A percentile compares a stretch with the other conserved stretches of the same genome.
Conservation (phyloP, 2,797 vertebrate species). For the Momotus momota region DNA sequence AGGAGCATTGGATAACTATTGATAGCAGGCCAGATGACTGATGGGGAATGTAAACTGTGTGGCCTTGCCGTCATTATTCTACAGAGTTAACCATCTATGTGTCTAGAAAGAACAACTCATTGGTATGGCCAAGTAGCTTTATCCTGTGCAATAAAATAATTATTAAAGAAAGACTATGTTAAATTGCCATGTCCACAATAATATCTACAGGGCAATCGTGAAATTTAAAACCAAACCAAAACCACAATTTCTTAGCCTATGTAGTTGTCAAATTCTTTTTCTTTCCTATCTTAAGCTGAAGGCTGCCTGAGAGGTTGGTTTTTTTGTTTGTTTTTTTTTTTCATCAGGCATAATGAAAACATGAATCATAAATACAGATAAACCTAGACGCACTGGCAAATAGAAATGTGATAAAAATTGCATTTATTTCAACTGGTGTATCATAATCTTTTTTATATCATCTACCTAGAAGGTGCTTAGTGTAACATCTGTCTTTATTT, state of each 20-base stretch:
- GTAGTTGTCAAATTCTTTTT: not conserved
- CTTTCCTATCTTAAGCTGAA: not conserved
- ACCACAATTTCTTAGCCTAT: not conserved
- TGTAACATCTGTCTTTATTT: slow-evolving; percentile 34
- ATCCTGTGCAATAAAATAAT: not conserved
- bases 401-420: not conserved
- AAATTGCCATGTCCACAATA: not conserved
- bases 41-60: not conserved
- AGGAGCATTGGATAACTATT: not conserved
- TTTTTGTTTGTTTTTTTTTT: not conserved
- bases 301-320: not conserved
- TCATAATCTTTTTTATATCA: not conserved
- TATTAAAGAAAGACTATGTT: not conserved
- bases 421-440: slow-evolving; percentile 14
- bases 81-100: not conserved
- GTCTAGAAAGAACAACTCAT: not conserved
- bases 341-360: not conserved
- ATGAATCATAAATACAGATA: not conserved
- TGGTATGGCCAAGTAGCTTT: not conserved
- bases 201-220: not conserved
- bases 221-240: not conserved
- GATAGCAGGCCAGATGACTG: not conserved
- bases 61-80: not conserved
- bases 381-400: not conserved
- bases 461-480: not conserved